Percentiles rank a stretch among this genome's conserved stretches.
Evolutionary conservation across 2,113 vertebrate species (phyloP).

Genomic region (Oplegnathus fasciatus): DNA sequence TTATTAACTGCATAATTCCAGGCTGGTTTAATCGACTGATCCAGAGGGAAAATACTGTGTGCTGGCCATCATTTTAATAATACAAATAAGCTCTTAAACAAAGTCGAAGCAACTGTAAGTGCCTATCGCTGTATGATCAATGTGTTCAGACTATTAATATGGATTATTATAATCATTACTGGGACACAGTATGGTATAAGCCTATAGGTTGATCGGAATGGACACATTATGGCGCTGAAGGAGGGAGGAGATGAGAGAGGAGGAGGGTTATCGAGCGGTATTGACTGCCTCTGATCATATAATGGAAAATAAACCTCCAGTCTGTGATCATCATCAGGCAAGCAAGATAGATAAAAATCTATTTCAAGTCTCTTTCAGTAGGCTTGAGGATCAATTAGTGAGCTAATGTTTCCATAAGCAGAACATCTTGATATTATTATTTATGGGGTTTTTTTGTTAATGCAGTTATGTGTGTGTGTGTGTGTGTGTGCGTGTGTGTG

Average conservation of each 20-base stretch:
- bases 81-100: constrained; percentile 17
- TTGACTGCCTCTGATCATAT: constrained; percentile 57
- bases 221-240: not conserved
- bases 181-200: not conserved
- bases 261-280: constrained; percentile 41
- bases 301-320: constrained; percentile 66
- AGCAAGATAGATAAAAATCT: constrained; percentile 40
- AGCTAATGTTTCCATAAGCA: constrained; percentile 16
- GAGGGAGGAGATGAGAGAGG: not conserved
- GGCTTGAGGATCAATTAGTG: constrained; percentile 35
- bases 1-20: not conserved
- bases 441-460: not conserved
- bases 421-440: not conserved
- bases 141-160: not conserved
- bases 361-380: constrained; percentile 24
- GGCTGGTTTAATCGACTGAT: not conserved
- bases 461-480: not conserved
- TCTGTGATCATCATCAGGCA: constrained; percentile 42
- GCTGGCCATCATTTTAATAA: not conserved
- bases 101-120: not conserved
- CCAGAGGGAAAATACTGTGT: too few relatives aligned
- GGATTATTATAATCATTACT: not conserved
- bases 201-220: not conserved
- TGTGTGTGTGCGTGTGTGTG: too few relatives aligned
- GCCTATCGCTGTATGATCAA: not conserved